Conservation (phyloP, 2,113 vertebrate species). For the Brachyhypopomus gauderio region DNA sequence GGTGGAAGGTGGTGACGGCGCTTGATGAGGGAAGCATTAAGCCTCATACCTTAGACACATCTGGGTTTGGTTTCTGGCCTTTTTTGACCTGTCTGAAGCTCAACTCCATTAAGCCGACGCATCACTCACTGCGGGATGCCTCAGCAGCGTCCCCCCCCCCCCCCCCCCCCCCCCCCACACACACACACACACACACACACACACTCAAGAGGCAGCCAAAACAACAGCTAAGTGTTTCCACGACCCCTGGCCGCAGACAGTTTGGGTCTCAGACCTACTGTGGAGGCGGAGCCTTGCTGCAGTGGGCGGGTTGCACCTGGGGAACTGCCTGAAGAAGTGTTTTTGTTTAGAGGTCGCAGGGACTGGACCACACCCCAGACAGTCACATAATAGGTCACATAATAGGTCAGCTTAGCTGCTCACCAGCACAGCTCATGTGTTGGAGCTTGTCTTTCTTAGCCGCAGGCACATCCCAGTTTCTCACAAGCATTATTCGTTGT, state of each 20-base stretch:
- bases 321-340: slow-evolving; percentile 24
- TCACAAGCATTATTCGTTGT: slow-evolving; percentile 15
- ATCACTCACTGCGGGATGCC: slow-evolving; percentile 37
- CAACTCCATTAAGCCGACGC: slow-evolving; percentile 62
- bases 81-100: slow-evolving; percentile 66
- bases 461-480: slow-evolving; percentile 19
- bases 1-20: not conserved
- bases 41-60: slow-evolving; percentile 64
- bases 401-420: not conserved
- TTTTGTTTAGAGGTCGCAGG: slow-evolving; percentile 26
- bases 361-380: slow-evolving; percentile 30
- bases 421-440: slow-evolving; percentile 15
- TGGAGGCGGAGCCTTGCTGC: slow-evolving; percentile 8
- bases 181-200: no score
- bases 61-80: slow-evolving; percentile 72
- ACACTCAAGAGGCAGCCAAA: not conserved
- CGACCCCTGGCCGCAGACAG: not conserved
- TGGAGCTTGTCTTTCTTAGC: slow-evolving; percentile 23
- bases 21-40: slow-evolving; percentile 43
- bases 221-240: not conserved
- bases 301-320: slow-evolving; percentile 9
- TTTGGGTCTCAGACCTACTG: slow-evolving; percentile 45
- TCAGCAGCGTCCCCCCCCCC: not conserved
- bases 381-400: slow-evolving; percentile 12
- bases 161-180: no score